phyloP scores from a whole-genome alignment of 2,113 vertebrate genomes.

The Tragelaphus strepsiceros region DNA sequence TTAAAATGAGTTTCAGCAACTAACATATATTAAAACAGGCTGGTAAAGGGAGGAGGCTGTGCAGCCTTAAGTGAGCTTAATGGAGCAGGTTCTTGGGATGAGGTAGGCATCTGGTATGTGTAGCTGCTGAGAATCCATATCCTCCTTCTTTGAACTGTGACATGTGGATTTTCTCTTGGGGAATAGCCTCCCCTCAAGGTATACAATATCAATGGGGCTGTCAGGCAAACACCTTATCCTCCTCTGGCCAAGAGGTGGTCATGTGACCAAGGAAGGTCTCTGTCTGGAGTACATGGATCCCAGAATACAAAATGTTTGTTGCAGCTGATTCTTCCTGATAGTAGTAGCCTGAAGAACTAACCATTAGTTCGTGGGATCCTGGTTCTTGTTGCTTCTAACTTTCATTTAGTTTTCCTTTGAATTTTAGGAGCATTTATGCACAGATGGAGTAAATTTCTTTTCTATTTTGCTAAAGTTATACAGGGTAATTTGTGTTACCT shows the following conservation, averaged over 20 bases:
- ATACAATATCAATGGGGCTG: not conserved
- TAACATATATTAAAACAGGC: not conserved
- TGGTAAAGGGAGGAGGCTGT: not conserved
- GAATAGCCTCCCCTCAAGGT: not conserved
- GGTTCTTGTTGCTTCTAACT: not conserved
- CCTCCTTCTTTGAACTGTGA: not conserved
- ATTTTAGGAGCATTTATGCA: not conserved
- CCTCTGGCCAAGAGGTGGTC: not conserved
- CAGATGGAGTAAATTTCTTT: not conserved
- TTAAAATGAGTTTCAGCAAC: slow-evolving; percentile 40
- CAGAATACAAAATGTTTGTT: not conserved
- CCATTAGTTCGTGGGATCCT: not conserved
- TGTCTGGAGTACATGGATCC: not conserved
- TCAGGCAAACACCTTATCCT: not conserved
- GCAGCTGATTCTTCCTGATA: not conserved
- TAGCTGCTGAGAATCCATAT: not conserved
- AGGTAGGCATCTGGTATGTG: not conserved
- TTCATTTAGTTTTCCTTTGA: slow-evolving; percentile 15
- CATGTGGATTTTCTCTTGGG: not conserved
- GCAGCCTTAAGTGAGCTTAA: not conserved
- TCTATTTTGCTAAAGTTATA: not conserved
- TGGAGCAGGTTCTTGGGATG: not conserved
- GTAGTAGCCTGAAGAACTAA: not conserved
- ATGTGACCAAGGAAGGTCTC: not conserved
- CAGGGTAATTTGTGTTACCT: not conserved